A percentile compares a stretch with the other conserved stretches of the same genome.
Conservation (phyloP, 2,888 invertebrate genomes). For the Hartigia nigra region DNA sequence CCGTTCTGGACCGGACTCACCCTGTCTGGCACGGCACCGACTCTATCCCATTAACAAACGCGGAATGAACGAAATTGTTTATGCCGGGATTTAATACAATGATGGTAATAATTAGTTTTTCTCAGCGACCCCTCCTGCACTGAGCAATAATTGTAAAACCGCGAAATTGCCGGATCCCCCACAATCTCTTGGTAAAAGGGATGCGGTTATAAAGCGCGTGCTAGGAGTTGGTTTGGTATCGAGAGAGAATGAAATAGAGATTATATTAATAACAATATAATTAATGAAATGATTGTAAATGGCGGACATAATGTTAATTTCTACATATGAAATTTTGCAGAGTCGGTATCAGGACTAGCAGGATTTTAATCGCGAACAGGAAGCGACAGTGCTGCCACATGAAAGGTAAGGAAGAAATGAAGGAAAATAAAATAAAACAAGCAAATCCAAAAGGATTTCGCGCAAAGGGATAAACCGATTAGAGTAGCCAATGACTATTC, state of each 20-base stretch:
- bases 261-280: neutral
- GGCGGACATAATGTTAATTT: neutral
- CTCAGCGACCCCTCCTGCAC: slow-evolving; percentile 1
- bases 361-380: neutral
- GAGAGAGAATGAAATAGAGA: neutral
- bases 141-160: slow-evolving; percentile 21
- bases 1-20: neutral
- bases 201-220: neutral
- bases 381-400: neutral
- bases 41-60: slow-evolving; percentile 26
- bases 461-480: slow-evolving; percentile 14
- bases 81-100: slow-evolving; percentile 27
- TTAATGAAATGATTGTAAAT: neutral
- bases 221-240: neutral
- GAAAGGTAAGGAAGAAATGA: neutral
- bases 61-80: slow-evolving; percentile 36
- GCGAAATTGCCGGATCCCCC: neutral
- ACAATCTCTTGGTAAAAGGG: neutral
- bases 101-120: slow-evolving; percentile 36
- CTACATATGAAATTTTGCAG: neutral
- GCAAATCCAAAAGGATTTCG: neutral
- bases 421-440: neutral
- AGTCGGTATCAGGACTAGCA: neutral
- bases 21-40: neutral
- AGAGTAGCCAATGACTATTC: slow-evolving; percentile 19